Base-by-base conservation (phyloP, 1,140 invertebrate genomes). In the Drosophila orosa region DNA sequence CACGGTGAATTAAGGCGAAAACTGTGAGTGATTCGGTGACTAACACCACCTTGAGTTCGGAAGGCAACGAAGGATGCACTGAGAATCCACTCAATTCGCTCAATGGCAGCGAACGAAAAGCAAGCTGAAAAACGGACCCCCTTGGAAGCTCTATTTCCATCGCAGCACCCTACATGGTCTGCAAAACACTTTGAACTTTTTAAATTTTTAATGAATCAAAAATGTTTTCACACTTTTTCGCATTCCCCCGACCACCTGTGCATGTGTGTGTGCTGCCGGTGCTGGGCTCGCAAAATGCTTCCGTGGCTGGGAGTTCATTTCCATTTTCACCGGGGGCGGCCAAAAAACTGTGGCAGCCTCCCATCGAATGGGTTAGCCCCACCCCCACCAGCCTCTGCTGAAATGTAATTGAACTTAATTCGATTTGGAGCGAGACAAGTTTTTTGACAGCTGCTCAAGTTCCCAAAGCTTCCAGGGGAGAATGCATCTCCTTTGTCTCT, bases 181-280 rank as follows among this genome's bases (percentile, higher is more conserved):
- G 77, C 60, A 81, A 90, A 90, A 90, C 86, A 90, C 86, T 90
- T 90, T 90, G 86, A 90, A 90, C 86, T 90, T 86, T 90, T 87
- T 90, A 82, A 90, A 90, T 90, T 90, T 90, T 90, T 90, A 90
- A 90, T 90, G 86, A 90, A 90, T 90, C 86, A 86, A 85, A 90
- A 89, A 90, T 82, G 81, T 90, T 90, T 90, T 90, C 86, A 90
- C 84, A 89, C 84, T 74, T 87, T 89, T 89, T 74, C 67, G 68
- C 80, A 78, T 56, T 80, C 48, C 69, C 71, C 40, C 39, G 17
- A 31, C 45, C 42, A 33, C n/a, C 8, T 55, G n/a, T 45, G 35
- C 40, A 39, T 44, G 52, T 57, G 58, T 44, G 52, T 57, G 58
- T 78, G 45, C 33, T 37, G 62, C 42, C 47, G 39, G 29, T 65